Base-by-base conservation (phyloP, 2,797 vertebrate genomes). In the Sebastes oblongus region DNA sequence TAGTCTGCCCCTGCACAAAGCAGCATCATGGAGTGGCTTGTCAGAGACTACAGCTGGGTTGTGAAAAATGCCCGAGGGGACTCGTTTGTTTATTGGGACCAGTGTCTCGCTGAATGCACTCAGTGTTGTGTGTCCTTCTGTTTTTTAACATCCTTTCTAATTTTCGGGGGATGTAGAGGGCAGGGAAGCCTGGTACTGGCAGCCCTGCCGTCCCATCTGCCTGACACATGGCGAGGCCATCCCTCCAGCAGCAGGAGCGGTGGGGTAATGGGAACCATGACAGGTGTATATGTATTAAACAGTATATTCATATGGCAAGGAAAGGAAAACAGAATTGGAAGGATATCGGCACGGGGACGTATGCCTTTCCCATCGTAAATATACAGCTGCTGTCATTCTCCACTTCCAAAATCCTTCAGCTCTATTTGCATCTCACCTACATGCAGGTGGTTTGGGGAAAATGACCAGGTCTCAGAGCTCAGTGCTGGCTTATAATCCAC, bases 161-260 rank as follows among this genome's bases (percentile, higher is more conserved):
- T 88, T 85, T 82, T 27, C 22, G 65, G 39, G 39, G 69, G 75
- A 67, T 86, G 64, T 65, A 30, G 80, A 85, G 83, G 74, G 73
- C 85, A 78, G 80, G 72, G 73, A 83, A 78, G 61, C 82, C 86
- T 81, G 75, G 46, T 36, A 61, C 79, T 86, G 90, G 89, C 81
- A 85, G 56, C 36, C 27, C 25, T 42, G 24, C 58, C 60, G 27
- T 66, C 75, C 91, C 92, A 92, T 94, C 93, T 94, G 93, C 85
- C 75, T 3, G 61, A 83, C 84, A 83, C 90, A 85, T 88, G 86
- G 79, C 50, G 9, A 61, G 61, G 56, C 74, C 55, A 25, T 75
- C 27, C 68, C 42, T 66, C 72, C 69, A 67, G 79, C 85, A 84
- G 70, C 77, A 66, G 64, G 66, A 61, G 11, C 1, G 56, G n/a